These are phyloP conservation scores for Schizotus pectinicornis DNA, from an alignment of 2,888 invertebrate species.

Conservation along the genomic window DNA sequence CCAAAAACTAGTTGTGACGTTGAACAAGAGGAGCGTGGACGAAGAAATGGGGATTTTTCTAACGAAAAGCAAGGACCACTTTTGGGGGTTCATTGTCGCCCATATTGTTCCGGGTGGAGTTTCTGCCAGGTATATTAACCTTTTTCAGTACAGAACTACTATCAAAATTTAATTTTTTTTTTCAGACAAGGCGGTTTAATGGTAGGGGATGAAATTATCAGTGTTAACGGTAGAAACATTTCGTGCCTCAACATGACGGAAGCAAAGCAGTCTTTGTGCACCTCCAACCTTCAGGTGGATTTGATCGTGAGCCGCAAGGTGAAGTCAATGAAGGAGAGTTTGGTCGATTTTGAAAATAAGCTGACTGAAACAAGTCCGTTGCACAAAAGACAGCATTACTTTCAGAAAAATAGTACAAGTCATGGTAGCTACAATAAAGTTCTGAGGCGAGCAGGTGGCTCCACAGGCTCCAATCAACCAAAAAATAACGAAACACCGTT, in stretches of 20 bases:
- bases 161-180: constrained; percentile 4
- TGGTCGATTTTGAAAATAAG: constrained; percentile 70
- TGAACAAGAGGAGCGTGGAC: constrained; percentile 63
- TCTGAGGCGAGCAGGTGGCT: constrained; percentile 20
- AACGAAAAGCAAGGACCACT: constrained; percentile 68
- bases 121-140: constrained; percentile 66
- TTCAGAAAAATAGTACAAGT: constrained; percentile 68
- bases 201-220: constrained; percentile 91
- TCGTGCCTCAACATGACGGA: constrained; percentile 75
- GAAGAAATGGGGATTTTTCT: constrained; percentile 77
- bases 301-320: constrained; percentile 64
- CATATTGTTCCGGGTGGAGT: constrained; percentile 74
- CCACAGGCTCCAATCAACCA: constrained; percentile 1
- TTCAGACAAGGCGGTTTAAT: constrained; percentile 83
- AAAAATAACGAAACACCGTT: constrained; percentile 49
- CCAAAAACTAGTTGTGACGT: constrained; percentile 53
- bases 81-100: constrained; percentile 72
- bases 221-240: constrained; percentile 86
- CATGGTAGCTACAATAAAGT: constrained; percentile 63
- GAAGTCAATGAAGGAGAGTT: constrained; percentile 69
- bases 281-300: constrained; percentile 68
- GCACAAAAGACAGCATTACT: constrained; percentile 61
- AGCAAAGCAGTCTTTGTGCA: constrained; percentile 70
- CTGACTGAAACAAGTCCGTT: constrained; percentile 37
- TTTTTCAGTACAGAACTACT: background rate